phyloP scores from a whole-genome alignment of 2,113 vertebrate species.

The Phoxinus phoxinus region DNA sequence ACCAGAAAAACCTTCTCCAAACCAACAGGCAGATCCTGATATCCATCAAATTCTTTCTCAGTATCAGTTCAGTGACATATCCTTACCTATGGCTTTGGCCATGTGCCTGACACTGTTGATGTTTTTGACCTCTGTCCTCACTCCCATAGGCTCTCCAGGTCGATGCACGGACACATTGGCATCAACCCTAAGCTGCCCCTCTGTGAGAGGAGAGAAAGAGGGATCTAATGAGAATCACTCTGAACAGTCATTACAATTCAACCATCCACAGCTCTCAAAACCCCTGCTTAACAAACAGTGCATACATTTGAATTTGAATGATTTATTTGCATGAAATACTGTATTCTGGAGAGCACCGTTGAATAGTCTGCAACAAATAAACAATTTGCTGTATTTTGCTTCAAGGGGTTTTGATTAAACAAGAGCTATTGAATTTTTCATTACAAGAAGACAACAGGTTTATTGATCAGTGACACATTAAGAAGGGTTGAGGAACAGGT shows the following conservation, averaged over 20 bases:
- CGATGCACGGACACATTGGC: constrained; percentile 94
- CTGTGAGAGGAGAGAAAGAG: constrained; percentile 60
- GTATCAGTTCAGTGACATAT: constrained; percentile 4
- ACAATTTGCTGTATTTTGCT: constrained; percentile 49
- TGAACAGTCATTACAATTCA: constrained; percentile 19
- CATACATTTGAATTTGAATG: constrained; percentile 55
- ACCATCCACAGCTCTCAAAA: constrained; percentile 21
- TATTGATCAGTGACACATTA: not conserved
- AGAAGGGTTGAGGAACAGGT: constrained; percentile 16
- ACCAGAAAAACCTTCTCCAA: not conserved
- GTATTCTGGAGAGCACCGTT: not conserved
- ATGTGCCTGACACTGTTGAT: constrained; percentile 93
- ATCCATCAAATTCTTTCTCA: not conserved
- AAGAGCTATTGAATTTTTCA: constrained; percentile 28
- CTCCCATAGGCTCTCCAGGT: constrained; percentile 85
- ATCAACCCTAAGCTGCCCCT: constrained; percentile 96
- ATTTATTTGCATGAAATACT: constrained; percentile 52
- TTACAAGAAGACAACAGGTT: constrained; percentile 2
- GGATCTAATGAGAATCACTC: constrained; percentile 36
- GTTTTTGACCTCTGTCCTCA: constrained; percentile 96
- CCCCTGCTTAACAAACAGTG: constrained; percentile 20
- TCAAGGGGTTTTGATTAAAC: constrained; percentile 44
- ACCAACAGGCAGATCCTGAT: not conserved
- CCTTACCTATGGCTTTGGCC: constrained; percentile 89
- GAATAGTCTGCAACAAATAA: constrained; percentile 36